phyloP scores from a whole-genome alignment of 2,797 vertebrate genomes.

The Periparus ater region DNA sequence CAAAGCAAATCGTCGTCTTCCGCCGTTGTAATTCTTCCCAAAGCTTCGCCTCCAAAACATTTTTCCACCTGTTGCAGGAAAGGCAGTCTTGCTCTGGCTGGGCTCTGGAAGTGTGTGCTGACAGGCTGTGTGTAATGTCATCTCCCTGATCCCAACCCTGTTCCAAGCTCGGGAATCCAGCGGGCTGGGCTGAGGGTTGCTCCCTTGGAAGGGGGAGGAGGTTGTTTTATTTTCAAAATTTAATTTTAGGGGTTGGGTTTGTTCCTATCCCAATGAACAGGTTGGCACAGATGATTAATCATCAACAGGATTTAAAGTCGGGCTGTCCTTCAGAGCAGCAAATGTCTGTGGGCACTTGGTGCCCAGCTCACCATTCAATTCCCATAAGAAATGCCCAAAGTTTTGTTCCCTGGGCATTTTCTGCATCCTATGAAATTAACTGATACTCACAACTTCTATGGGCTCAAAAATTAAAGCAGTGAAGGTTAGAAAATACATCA shows the following conservation, averaged over 20 bases:
- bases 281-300: neutral
- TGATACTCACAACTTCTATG: neutral
- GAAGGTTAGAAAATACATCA: accelerated
- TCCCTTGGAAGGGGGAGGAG: neutral
- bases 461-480: neutral
- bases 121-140: constrained; percentile 55
- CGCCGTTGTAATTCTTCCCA: neutral
- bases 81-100: neutral
- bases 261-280: accelerated
- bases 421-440: neutral
- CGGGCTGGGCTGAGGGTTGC: neutral
- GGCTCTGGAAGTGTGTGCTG: neutral
- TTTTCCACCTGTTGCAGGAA: constrained; percentile 20
- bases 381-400: neutral
- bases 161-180: neutral
- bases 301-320: neutral
- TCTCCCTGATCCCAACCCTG: neutral
- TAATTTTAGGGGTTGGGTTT: neutral
- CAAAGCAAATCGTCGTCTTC: neutral
- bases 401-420: neutral
- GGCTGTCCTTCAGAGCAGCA: neutral
- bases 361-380: neutral
- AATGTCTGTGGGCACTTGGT: neutral
- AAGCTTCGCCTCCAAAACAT: neutral
- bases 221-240: neutral